phyloP scores from a whole-genome alignment of 2,797 vertebrate genomes.

The Myotis daubentonii region DNA sequence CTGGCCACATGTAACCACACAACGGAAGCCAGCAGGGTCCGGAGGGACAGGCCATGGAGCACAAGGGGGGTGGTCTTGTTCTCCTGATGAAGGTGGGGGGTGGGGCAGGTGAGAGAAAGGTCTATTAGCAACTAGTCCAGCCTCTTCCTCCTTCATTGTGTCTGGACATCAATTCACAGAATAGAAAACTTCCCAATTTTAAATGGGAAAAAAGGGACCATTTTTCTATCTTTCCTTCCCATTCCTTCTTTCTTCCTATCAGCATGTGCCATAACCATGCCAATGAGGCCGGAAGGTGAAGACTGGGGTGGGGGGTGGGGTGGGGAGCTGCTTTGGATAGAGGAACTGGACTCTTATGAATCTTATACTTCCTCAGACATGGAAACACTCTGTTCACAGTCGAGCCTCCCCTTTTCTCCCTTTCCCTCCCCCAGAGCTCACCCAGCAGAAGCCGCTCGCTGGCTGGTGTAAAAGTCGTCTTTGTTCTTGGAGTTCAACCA shows the following conservation, averaged over 20 bases:
- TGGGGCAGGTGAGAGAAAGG: neutral
- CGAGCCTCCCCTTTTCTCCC: neutral
- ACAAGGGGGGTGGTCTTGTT: neutral
- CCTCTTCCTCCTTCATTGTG: neutral
- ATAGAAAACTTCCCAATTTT: neutral
- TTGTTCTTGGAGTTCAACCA: constrained; percentile 73
- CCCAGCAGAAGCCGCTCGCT: constrained; percentile 27
- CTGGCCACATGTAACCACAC: neutral
- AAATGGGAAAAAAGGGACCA: neutral
- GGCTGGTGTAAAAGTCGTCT: constrained; percentile 56
- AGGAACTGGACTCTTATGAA: neutral
- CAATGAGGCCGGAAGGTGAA: neutral
- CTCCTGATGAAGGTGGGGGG: neutral
- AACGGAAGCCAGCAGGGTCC: neutral
- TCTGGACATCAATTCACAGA: neutral
- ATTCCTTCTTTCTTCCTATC: neutral
- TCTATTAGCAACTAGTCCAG: neutral
- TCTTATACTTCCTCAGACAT: neutral
- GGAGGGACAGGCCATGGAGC: neutral
- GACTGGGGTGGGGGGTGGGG: too few species aligned
- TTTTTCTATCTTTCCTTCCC: neutral
- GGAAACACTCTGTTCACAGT: neutral
- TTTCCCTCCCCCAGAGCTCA: neutral
- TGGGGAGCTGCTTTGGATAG: neutral
- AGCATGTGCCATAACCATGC: neutral